Conservation (phyloP, 2,888 invertebrate genomes). For the Corythucha ciliata region DNA sequence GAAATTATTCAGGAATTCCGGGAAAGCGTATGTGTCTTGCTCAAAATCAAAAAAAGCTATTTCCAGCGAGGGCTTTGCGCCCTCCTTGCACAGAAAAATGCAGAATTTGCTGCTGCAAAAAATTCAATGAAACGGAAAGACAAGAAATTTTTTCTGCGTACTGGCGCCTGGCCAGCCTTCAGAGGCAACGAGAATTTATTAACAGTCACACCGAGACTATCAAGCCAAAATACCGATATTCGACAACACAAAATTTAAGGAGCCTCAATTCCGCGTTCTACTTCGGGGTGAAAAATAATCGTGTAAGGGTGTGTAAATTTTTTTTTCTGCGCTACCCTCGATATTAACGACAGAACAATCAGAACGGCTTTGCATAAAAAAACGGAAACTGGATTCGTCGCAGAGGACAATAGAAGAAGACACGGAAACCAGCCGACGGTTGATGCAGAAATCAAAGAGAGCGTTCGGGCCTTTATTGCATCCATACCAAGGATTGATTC, state of each 20-base stretch:
- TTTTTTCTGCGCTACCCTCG: conserved; percentile 24
- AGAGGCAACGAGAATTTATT: conserved; percentile 13
- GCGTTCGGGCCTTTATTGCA: conserved; percentile 33
- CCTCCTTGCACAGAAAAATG: conserved; percentile 13
- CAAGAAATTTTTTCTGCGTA: conserved; percentile 4
- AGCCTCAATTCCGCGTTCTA: conserved; percentile 34
- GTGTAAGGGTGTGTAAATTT: conserved; percentile 29
- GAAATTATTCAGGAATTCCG: conserved; percentile 4
- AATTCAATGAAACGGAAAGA: not conserved
- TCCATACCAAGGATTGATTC: conserved; percentile 36
- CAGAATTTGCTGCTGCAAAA: conserved; percentile 2
- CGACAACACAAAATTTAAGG: conserved; percentile 30
- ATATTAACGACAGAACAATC: conserved; percentile 31
- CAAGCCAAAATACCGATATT: conserved; percentile 24
- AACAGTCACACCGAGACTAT: conserved; percentile 4
- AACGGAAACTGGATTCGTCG: conserved; percentile 30
- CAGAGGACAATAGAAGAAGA: conserved; percentile 35
- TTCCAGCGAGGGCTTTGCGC: not conserved
- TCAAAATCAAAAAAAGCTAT: conserved; percentile 5
- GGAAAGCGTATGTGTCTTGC: conserved; percentile 2
- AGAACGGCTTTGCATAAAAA: conserved; percentile 29
- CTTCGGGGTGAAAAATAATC: conserved; percentile 30
- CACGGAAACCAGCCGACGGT: conserved; percentile 35
- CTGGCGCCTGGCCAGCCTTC: conserved; percentile 7
- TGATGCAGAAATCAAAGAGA: conserved; percentile 29